Conservation (phyloP, 2,113 vertebrate species). For the Nanger granti region DNA sequence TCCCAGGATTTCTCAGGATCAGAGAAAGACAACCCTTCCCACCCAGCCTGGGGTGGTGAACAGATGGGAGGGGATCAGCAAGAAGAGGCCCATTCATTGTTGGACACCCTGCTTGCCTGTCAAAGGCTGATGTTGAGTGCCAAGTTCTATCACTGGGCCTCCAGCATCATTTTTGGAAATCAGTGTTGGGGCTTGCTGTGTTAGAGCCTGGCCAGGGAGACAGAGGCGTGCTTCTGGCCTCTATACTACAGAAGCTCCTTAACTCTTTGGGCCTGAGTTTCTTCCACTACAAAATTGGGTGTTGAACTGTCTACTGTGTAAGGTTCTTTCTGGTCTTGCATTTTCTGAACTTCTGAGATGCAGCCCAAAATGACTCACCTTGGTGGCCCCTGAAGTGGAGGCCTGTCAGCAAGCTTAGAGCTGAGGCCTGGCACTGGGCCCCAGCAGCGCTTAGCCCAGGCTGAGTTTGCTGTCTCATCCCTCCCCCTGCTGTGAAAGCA, state of each 20-base stretch:
- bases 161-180: neutral
- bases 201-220: neutral
- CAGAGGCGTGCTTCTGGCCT: neutral
- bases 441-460: neutral
- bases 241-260: neutral
- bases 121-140: neutral
- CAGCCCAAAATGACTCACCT: neutral
- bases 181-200: neutral
- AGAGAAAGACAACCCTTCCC: neutral
- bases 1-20: neutral
- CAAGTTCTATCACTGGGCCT: neutral
- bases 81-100: neutral
- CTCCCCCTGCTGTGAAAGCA: neutral
- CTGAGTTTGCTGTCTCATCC: slow-evolving; percentile 22
- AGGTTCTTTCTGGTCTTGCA: neutral
- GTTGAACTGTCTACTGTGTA: neutral
- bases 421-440: neutral
- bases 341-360: slow-evolving; percentile 24
- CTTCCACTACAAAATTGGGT: neutral
- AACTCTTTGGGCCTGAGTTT: neutral
- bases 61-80: neutral
- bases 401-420: neutral
- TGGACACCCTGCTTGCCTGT: neutral
- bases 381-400: neutral
- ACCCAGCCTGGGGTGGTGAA: neutral